Evolutionary conservation across 2,888 invertebrate species (phyloP).

Genomic region (Laothoe populi): DNA sequence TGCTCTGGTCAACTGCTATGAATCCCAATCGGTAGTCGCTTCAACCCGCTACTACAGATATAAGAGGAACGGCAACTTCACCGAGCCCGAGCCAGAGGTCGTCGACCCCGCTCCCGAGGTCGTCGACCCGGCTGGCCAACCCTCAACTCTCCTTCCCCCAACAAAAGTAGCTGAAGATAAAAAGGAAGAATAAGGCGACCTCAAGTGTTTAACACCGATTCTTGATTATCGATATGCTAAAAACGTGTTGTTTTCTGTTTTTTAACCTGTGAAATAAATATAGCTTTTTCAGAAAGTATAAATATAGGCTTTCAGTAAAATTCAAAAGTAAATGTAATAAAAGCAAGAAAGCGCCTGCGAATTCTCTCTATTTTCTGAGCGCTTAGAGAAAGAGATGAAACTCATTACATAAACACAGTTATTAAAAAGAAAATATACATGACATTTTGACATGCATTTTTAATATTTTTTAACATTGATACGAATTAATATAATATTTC

Average conservation of each 20-base stretch:
- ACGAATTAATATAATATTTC: slow-evolving; percentile 3
- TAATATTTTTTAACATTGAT: slow-evolving; percentile 12
- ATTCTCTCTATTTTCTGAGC: slow-evolving; percentile 16
- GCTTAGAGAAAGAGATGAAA: slow-evolving; percentile 16
- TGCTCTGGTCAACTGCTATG: slow-evolving; percentile 85
- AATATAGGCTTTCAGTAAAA: neutral
- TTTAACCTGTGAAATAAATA: slow-evolving; percentile 1
- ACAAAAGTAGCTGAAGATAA: slow-evolving; percentile 35
- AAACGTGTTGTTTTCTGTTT: slow-evolving; percentile 8
- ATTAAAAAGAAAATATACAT: slow-evolving; percentile 17
- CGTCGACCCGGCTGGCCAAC: slow-evolving; percentile 30
- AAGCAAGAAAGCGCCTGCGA: neutral
- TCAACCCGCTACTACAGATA: slow-evolving; percentile 71
- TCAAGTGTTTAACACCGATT: neutral
- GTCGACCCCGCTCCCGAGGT: slow-evolving; percentile 25
- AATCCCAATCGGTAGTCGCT: slow-evolving; percentile 69
- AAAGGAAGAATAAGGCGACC: slow-evolving; percentile 44
- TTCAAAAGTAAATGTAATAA: neutral
- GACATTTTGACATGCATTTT: neutral
- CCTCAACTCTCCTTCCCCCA: neutral
- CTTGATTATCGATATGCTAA: slow-evolving; percentile 8
- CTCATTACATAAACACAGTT: neutral
- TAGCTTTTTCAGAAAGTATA: neutral
- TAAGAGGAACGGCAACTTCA: slow-evolving; percentile 71
- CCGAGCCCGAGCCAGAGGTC: slow-evolving; percentile 37